These are phyloP conservation scores for Melipona quadrifasciata DNA, from an alignment of 1,140 invertebrate genomes.

Conservation along the genomic window DNA sequence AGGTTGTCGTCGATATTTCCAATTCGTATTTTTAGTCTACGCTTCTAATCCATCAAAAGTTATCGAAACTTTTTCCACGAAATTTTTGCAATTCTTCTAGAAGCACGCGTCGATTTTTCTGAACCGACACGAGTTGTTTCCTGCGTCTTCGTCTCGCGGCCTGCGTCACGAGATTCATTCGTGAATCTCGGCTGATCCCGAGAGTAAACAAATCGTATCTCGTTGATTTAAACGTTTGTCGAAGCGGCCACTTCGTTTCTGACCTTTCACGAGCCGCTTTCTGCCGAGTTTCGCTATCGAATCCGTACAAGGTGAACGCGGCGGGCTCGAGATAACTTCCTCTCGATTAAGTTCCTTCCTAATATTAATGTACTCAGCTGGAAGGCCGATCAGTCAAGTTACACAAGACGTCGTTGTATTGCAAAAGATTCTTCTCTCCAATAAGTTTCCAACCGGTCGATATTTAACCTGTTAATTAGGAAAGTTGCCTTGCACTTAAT, in stretches of 20 bases:
- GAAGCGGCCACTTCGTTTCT: slow-evolving; percentile 18
- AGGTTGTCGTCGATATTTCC: not conserved
- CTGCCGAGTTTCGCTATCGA: not conserved
- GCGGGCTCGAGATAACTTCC: slow-evolving; percentile 8
- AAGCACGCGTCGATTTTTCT: not conserved
- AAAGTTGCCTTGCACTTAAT: not conserved
- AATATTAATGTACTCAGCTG: not conserved
- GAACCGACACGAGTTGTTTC: not conserved
- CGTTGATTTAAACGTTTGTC: slow-evolving; percentile 13
- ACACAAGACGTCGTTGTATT: not conserved
- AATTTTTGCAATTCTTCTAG: not conserved
- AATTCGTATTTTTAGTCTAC: not conserved
- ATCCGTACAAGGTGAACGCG: slow-evolving; percentile 20
- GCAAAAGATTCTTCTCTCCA: not conserved
- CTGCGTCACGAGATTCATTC: slow-evolving; percentile 1
- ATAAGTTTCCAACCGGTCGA: not conserved
- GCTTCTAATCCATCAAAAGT: not conserved
- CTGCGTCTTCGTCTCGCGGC: not conserved
- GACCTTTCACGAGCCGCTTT: slow-evolving; percentile 35
- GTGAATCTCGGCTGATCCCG: not conserved
- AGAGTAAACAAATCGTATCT: not conserved
- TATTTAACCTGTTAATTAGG: not conserved
- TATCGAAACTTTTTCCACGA: not conserved
- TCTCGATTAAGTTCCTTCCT: not conserved
- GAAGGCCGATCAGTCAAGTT: not conserved